Evolutionary conservation across 2,888 invertebrate species (phyloP).

Genomic region (Epinotia ramella): DNA sequence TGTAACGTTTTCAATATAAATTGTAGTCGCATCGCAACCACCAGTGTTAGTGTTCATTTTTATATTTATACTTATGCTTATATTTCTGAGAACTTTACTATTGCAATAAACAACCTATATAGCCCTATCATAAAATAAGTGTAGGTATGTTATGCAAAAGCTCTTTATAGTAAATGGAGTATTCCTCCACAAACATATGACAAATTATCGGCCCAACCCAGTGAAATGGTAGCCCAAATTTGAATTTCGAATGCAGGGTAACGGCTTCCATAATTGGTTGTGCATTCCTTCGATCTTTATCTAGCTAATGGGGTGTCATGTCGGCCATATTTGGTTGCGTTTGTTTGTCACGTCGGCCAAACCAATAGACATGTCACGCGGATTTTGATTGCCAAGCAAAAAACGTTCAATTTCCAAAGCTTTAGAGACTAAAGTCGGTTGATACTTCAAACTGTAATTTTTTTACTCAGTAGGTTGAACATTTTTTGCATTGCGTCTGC

Average conservation of each 20-base stretch:
- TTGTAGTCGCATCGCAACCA: too few species aligned
- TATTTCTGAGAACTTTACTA: too few species aligned
- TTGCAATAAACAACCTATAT: too few species aligned
- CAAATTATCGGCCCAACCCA: conserved; percentile 15
- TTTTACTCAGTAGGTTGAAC: not conserved
- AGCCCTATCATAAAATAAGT: too few species aligned
- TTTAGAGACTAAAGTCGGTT: not conserved
- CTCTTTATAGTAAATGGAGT: not conserved
- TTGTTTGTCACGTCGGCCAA: conserved; percentile 32
- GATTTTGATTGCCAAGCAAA: conserved; percentile 9
- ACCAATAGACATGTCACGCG: conserved; percentile 33
- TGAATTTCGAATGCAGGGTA: conserved; percentile 40
- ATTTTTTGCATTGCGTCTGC: not conserved
- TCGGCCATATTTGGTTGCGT: conserved; percentile 16
- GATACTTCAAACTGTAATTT: not conserved
- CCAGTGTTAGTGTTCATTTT: too few species aligned
- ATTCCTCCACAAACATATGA: conserved; percentile 1
- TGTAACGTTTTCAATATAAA: too few species aligned
- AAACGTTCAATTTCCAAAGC: not conserved
- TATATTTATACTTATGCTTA: too few species aligned
- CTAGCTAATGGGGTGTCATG: conserved; percentile 43
- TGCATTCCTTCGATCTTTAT: conserved; percentile 42
- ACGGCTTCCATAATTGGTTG: conserved; percentile 38
- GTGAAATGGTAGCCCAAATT: conserved; percentile 30
- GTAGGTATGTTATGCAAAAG: not conserved